These are phyloP conservation scores for Aphaenogaster floridana DNA, from an alignment of 1,140 invertebrate genomes.

Conservation along the genomic window DNA sequence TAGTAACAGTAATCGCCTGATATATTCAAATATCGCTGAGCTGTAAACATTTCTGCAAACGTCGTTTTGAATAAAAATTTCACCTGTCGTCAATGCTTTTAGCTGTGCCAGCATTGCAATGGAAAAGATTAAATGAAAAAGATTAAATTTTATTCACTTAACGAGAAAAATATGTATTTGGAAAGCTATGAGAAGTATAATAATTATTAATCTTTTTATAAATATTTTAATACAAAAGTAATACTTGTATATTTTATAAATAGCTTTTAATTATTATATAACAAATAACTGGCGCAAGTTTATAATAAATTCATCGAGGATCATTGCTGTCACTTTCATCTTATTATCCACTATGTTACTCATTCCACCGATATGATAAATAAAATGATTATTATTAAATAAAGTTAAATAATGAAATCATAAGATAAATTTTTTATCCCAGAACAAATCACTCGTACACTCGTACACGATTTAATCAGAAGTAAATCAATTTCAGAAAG, in stretches of 20 bases:
- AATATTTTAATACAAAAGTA: background rate
- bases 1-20: constrained; percentile 36
- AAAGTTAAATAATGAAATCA: background rate
- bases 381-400: background rate
- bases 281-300: background rate
- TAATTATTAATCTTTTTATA: background rate
- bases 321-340: background rate
- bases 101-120: background rate
- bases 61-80: constrained; percentile 1
- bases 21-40: constrained; percentile 44
- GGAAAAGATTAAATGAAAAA: background rate
- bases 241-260: background rate
- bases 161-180: background rate
- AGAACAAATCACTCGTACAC: background rate
- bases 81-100: background rate
- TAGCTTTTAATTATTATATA: background rate
- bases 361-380: background rate
- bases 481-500: background rate
- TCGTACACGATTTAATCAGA: background rate
- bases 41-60: constrained; percentile 17
- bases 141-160: constrained; percentile 29
- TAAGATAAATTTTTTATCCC: background rate
- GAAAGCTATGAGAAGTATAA: background rate
- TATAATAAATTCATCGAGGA: background rate
- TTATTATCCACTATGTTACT: background rate